Evolutionary conservation across 2,113 vertebrate species (phyloP).

Genomic region (Rynchops niger): DNA sequence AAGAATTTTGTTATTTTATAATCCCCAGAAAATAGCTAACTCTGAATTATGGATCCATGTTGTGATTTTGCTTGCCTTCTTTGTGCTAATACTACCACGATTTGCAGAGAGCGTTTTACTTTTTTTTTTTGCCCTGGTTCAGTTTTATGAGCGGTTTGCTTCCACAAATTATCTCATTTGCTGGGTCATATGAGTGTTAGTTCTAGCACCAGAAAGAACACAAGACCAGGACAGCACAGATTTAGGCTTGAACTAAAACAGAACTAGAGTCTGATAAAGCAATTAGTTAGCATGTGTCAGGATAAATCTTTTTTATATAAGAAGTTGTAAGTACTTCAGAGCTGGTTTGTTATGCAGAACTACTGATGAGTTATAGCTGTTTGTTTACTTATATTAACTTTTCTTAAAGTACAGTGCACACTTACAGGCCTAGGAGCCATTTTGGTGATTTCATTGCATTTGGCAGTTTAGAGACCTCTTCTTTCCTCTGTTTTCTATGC

Average conservation of each 20-base stretch:
- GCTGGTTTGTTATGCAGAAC: background rate
- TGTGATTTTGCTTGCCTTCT: background rate
- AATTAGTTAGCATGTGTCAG: background rate
- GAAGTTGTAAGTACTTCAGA: background rate
- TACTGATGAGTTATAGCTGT: background rate
- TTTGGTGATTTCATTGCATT: background rate
- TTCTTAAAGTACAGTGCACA: background rate
- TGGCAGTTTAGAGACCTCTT: background rate
- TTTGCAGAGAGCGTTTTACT: background rate
- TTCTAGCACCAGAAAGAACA: background rate
- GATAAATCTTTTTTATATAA: background rate
- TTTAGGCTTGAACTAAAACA: background rate
- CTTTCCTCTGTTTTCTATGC: background rate
- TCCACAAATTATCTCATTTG: background rate
- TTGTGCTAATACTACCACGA: background rate
- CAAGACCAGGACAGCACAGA: background rate
- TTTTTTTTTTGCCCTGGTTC: background rate
- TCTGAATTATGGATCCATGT: background rate
- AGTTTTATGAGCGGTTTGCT: background rate
- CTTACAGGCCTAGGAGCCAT: background rate
- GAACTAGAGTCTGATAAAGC: background rate
- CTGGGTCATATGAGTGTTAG: background rate
- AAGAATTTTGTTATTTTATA: background rate
- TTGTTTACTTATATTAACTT: background rate
- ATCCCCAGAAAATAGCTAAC: background rate